These are phyloP conservation scores for Alfaro cultratus DNA, from an alignment of 2,797 vertebrate genomes.

Conservation along the genomic window DNA sequence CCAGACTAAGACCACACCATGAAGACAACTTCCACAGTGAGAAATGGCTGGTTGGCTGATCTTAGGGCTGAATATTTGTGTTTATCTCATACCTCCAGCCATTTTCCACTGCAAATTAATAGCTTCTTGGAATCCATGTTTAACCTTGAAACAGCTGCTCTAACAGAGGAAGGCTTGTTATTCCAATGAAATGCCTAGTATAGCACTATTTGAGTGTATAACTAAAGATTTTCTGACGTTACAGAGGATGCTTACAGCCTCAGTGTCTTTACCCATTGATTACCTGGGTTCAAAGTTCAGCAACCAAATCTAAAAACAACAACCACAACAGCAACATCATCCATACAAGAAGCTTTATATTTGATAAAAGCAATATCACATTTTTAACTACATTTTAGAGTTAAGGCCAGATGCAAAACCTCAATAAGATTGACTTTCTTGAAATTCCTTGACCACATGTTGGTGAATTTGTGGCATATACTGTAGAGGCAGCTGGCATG, in stretches of 20 bases:
- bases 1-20: not conserved
- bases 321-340: not conserved
- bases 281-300: not conserved
- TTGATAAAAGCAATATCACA: not conserved
- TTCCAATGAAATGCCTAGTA: not conserved
- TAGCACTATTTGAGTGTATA: not conserved
- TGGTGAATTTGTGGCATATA: not conserved
- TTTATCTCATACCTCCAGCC: constrained; percentile 23
- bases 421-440: not conserved
- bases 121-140: constrained; percentile 8
- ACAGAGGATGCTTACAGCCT: not conserved
- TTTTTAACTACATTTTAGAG: not conserved
- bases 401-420: not conserved
- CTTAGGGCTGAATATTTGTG: not conserved
- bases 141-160: constrained; percentile 32
- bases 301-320: not conserved
- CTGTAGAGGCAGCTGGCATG: not conserved
- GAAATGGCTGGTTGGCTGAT: constrained; percentile 5
- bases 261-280: not conserved
- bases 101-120: constrained; percentile 40
- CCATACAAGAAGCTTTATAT: not conserved
- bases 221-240: not conserved
- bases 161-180: constrained; percentile 3
- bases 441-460: not conserved
- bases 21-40: not conserved